These are phyloP conservation scores for Pinna nobilis DNA, from an alignment of 1,140 invertebrate species.

Conservation along the genomic window DNA sequence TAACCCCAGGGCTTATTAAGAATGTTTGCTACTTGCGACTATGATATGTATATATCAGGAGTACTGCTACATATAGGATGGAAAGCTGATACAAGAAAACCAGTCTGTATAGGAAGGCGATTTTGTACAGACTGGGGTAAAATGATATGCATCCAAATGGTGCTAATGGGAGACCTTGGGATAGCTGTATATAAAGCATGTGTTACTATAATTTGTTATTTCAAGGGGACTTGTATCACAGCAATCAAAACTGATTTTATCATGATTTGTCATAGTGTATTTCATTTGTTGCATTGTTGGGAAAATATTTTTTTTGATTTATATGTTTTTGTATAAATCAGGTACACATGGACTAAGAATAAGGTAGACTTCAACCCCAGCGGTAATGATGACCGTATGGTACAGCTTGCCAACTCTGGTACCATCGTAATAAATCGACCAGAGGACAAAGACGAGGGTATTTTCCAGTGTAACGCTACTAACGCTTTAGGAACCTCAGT, in stretches of 20 bases:
- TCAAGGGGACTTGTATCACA: background rate
- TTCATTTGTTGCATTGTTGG: background rate
- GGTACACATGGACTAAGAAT: conserved; percentile 97
- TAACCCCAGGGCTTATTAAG: too few relatives aligned
- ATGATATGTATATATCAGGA: too few relatives aligned
- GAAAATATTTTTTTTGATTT: background rate
- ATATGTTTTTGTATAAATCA: too few relatives aligned
- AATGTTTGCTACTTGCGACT: too few relatives aligned
- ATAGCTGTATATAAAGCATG: background rate
- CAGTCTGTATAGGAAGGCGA: too few relatives aligned
- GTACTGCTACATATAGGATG: too few relatives aligned
- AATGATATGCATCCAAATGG: too few relatives aligned
- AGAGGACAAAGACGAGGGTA: conserved; percentile 90
- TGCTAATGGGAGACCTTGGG: too few relatives aligned
- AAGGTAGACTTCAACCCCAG: conserved; percentile 86
- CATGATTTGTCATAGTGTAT: background rate
- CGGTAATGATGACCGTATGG: conserved; percentile 88
- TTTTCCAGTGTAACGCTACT: conserved; percentile 97
- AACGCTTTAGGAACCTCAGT: conserved; percentile 90
- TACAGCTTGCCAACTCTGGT: conserved; percentile 92
- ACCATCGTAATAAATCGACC: conserved; percentile 93
- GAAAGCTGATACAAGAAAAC: too few relatives aligned
- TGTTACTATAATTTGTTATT: background rate
- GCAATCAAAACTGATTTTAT: background rate
- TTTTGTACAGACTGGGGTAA: too few relatives aligned